These are phyloP conservation scores for Prorops nasuta DNA, from an alignment of 1,140 invertebrate species.

Conservation along the genomic window DNA sequence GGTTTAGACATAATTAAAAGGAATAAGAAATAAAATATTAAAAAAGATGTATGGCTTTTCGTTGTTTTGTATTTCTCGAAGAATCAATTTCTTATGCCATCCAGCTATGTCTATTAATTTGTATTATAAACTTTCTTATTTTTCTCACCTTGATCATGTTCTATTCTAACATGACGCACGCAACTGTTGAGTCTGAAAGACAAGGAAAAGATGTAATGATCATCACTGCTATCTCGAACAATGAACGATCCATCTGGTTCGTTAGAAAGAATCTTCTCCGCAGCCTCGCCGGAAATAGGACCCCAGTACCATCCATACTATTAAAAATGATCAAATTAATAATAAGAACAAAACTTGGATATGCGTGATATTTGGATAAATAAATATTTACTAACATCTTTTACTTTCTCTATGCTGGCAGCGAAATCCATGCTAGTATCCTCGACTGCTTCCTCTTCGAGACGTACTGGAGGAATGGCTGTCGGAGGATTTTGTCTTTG, in stretches of 20 bases:
- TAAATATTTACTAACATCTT: constrained; percentile 72
- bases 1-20: too few species aligned
- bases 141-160: constrained; percentile 90
- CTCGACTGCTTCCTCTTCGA: constrained; percentile 53
- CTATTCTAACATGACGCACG: constrained; percentile 92
- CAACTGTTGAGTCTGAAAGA: constrained; percentile 93
- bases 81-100: too few species aligned
- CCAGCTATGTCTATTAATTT: too few species aligned
- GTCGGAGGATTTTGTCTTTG: constrained; percentile 32
- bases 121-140: too few species aligned
- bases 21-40: not conserved
- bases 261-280: constrained; percentile 89
- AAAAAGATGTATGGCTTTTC: not conserved
- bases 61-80: not conserved
- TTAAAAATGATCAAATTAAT: constrained; percentile 27
- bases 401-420: constrained; percentile 89
- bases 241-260: constrained; percentile 96
- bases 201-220: constrained; percentile 96
- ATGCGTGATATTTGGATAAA: not conserved
- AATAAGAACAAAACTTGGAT: constrained; percentile 1
- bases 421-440: constrained; percentile 77
- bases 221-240: constrained; percentile 94
- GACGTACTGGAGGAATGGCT: constrained; percentile 18
- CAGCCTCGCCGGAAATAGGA: constrained; percentile 89
- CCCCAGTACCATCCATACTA: constrained; percentile 99